Percentiles rank a stretch among this genome's conserved stretches.
These are phyloP conservation scores for Tinea pellionella DNA, from an alignment of 2,888 invertebrate genomes.

Conservation along the genomic window DNA sequence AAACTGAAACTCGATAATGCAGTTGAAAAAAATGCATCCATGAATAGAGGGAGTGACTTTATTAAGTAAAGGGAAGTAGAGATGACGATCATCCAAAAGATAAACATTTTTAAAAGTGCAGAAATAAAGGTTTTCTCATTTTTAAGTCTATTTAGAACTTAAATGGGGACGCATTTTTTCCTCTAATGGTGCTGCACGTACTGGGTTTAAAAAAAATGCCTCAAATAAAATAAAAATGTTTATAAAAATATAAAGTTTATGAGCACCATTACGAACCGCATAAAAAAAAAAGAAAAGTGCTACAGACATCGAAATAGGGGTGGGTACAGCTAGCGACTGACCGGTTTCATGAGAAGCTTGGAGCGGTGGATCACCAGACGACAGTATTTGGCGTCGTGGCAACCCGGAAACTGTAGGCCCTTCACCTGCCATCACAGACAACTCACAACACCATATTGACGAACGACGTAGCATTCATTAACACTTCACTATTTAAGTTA, in stretches of 20 bases:
- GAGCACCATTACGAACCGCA: neutral
- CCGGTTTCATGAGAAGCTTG: conserved; percentile 95
- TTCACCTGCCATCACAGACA: conserved; percentile 80
- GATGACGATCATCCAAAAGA: too few relatives aligned
- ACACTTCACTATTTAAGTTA: conserved; percentile 17
- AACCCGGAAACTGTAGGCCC: conserved; percentile 95
- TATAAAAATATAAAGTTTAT: neutral
- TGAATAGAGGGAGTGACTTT: too few relatives aligned
- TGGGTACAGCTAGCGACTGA: conserved; percentile 68
- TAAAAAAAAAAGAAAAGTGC: neutral
- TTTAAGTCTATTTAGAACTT: too few relatives aligned
- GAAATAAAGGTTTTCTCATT: too few relatives aligned
- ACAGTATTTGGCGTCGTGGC: conserved; percentile 94
- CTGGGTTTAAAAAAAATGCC: too few relatives aligned
- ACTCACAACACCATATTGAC: conserved; percentile 27
- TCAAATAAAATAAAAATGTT: too few relatives aligned
- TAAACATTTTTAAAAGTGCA: too few relatives aligned
- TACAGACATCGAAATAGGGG: neutral
- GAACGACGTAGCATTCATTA: conserved; percentile 29
- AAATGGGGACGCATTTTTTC: too few relatives aligned
- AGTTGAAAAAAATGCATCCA: too few relatives aligned
- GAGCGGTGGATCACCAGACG: conserved; percentile 97
- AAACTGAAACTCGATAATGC: too few relatives aligned
- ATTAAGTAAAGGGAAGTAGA: too few relatives aligned
- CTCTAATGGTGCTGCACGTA: too few relatives aligned